A percentile compares a stretch with the other conserved stretches of the same genome.
Conservation (phyloP, 1,140 invertebrate genomes). For the Drosophila mayri region DNA sequence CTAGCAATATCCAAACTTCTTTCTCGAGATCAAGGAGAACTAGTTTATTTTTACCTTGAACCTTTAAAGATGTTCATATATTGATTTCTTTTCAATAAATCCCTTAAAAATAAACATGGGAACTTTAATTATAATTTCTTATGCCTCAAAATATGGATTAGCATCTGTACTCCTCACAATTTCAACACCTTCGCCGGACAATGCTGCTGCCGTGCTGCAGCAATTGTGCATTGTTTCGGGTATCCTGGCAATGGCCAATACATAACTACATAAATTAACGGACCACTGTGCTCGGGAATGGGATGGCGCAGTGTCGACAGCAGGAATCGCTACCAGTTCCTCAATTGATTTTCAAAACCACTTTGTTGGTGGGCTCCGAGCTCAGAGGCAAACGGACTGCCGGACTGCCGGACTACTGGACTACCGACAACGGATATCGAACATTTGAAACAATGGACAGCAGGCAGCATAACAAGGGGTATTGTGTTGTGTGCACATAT, state of each 20-base stretch:
- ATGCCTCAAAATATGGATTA: neutral
- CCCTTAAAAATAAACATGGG: neutral
- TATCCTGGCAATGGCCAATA: constrained; percentile 35
- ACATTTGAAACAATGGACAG: constrained; percentile 23
- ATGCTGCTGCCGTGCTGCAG: constrained; percentile 20
- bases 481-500: constrained; percentile 65
- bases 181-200: constrained; percentile 59
- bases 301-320: constrained; percentile 68
- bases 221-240: constrained; percentile 64
- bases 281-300: constrained; percentile 39
- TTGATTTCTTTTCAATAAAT: no score
- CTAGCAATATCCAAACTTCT: no score
- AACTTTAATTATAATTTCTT: neutral
- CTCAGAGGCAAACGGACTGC: constrained; percentile 29
- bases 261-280: constrained; percentile 79
- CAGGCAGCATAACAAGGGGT: constrained; percentile 55
- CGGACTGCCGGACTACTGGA: constrained; percentile 13
- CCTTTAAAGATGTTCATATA: neutral
- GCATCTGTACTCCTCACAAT: constrained; percentile 26
- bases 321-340: constrained; percentile 78
- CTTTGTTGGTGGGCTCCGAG: constrained; percentile 69
- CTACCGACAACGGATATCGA: constrained; percentile 18
- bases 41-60: neutral
- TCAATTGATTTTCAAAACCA: constrained; percentile 73
- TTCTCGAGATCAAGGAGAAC: no score